Evolutionary conservation across 1,140 invertebrate species (phyloP).

Genomic region (Limonius californicus): DNA sequence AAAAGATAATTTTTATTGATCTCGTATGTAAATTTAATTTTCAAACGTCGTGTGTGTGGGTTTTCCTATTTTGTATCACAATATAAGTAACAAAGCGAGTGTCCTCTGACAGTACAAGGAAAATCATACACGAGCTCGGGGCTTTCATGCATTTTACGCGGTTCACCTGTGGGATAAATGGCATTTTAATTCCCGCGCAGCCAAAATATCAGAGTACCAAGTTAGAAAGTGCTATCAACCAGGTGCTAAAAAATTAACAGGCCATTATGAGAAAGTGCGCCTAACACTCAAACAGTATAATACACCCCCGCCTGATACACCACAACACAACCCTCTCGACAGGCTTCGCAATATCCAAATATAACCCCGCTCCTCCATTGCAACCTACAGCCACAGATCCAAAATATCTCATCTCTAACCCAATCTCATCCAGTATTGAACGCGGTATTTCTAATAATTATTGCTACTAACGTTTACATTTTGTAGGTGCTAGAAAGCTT

Average conservation of each 20-base stretch:
- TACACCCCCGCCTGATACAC: slow-evolving; percentile 16
- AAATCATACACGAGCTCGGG: neutral
- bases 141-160: neutral
- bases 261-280: slow-evolving; percentile 33
- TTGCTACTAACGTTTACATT: too few relatives aligned
- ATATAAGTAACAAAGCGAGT: too few relatives aligned
- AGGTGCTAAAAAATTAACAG: slow-evolving; percentile 33
- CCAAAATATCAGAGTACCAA: slow-evolving; percentile 24
- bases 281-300: slow-evolving; percentile 32
- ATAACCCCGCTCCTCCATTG: neutral
- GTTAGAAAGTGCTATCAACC: slow-evolving; percentile 29
- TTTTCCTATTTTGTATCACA: too few relatives aligned
- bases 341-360: slow-evolving; percentile 2
- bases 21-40: too few relatives aligned
- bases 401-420: slow-evolving; percentile 4
- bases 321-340: slow-evolving; percentile 13
- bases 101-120: too few relatives aligned
- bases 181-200: slow-evolving; percentile 15
- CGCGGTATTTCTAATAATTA: slow-evolving; percentile 5
- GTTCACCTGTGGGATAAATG: neutral
- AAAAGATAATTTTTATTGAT: too few relatives aligned
- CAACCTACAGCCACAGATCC: neutral
- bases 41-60: too few relatives aligned
- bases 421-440: slow-evolving; percentile 7
- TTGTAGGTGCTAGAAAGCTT: too few relatives aligned